Evolutionary conservation across 2,113 vertebrate species (phyloP), one percentile per base, ranked within the genome.

Genomic region (Xenopus laevis): DNA sequence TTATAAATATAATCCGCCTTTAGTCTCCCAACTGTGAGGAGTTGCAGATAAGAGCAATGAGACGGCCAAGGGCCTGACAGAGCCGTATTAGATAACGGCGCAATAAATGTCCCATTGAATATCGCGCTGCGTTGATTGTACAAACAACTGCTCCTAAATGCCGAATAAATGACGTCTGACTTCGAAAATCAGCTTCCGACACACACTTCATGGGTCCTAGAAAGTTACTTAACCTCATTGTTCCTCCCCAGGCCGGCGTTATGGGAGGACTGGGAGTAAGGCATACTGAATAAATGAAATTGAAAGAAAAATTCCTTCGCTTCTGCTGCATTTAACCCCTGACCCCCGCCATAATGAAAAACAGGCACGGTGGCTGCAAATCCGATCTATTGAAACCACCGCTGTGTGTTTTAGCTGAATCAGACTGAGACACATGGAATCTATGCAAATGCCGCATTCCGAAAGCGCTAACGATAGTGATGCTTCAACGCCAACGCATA

Each of bases 261-360:
- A 61, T 75, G 73, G 73, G 53, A 68, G 58, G 27, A 17, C 55
- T 46, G 20, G 47, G 15, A 68, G 33, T 74, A 16, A 74, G 21
- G 66, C 59, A 45, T 20, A 33, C 53, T 63, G 47, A 76, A 68
- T 68, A 74, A 74, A 61, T 68, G 72, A 68, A 74, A 61, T 60
- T 68, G 72, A 62, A 68, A 46, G 21, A 62, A 40, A 72, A 72
- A 77, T 76, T 79, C 78, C 71, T 79, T 44, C 27, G 64, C 65
- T 79, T 72, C 73, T 77, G 78, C 69, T 76, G 69, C 63, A 45
- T 76, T 76, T 76, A 76, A 76, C 73, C 73, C 55, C 18, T 69
- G 66, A 69, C 73, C 73, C 60, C 12, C 7, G 7, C 59, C 62
- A 52, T 76, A 76, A 76, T 76, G 59, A 59, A 76, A 63, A 76